Base-by-base conservation (phyloP, 2,797 vertebrate species). In the Phaenicophaeus curvirostris region DNA sequence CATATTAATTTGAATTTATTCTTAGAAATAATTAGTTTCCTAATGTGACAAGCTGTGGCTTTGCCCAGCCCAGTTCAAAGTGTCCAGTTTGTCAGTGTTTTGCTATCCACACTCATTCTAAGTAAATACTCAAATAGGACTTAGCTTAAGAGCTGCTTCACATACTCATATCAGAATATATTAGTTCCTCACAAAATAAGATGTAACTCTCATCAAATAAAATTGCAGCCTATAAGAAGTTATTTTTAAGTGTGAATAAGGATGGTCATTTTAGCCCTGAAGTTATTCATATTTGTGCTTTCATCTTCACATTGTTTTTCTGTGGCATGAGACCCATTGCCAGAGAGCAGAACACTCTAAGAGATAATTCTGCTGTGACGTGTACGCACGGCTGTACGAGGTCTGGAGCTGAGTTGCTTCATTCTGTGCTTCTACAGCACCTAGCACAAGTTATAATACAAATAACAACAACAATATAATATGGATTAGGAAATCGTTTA, bases 221-320 rank as follows among this genome's bases (percentile, higher is more conserved):
- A 85, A 68, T 35, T 53, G 48, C 5, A 6, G 37, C 6, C 72
- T 75, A 41, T 37, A 61, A 79, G 35, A 54, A 93, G 61, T 65
- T 92, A 94, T 89, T 93, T 91, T 83, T 33, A 95, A 91, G 57
- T 4, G 14, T 92, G 85, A 89, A 68, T 75, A 89, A 93, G 54
- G 78, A 50, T 41, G 53, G 75, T 30, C 80, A 85, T 74, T 89
- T 89, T 87, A 94, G 61, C 41, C 35, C 27, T 77, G 48, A 14
- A 59, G 57, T 87, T 55, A 77, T 67, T 51, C 61, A 37, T 4
- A 15, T 33, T 50, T 55, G 72, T 74, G 53, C 44, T 33, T 50
- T 24, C 86, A 51, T 25, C 71, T 35, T 39, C 53, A 50, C 57
- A 24, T n/a, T 2, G 7, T 77, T 82, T 62, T 54, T 12, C 61